phyloP scores from a whole-genome alignment of 2,113 vertebrate species.

The Solenodon paradoxus region DNA sequence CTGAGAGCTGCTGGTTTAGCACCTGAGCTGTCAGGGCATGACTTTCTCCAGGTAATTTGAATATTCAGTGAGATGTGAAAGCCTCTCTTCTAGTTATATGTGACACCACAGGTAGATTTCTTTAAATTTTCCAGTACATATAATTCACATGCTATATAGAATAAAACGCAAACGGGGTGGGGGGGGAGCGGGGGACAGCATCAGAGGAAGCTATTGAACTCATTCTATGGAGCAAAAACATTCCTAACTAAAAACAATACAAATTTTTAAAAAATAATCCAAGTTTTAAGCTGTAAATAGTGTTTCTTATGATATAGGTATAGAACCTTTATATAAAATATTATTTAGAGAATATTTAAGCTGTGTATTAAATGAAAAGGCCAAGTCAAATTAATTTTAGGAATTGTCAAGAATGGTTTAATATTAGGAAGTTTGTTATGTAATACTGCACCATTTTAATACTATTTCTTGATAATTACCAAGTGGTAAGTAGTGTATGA shows the following conservation, averaged over 20 bases:
- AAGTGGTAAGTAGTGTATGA: not conserved
- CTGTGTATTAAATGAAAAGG: not conserved
- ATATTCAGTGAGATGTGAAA: not conserved
- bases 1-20: too few species aligned
- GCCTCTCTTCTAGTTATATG: not conserved
- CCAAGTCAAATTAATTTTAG: not conserved
- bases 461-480: not conserved
- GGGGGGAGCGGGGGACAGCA: too few species aligned
- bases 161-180: not conserved
- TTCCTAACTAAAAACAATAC: not conserved
- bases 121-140: not conserved
- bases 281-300: not conserved
- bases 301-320: not conserved
- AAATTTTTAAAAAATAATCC: not conserved
- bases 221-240: not conserved
- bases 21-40: too few species aligned
- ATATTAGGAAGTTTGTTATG: not conserved
- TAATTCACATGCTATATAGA: not conserved
- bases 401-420: not conserved
- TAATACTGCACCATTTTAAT: not conserved
- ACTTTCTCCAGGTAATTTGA: not conserved
- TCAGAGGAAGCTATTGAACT: not conserved
- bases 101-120: not conserved
- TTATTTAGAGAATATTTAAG: not conserved
- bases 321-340: not conserved